Percentiles rank a stretch among this genome's conserved stretches.
Conservation (phyloP, 2,888 invertebrate species). For the Leptura quadrifasciata region DNA sequence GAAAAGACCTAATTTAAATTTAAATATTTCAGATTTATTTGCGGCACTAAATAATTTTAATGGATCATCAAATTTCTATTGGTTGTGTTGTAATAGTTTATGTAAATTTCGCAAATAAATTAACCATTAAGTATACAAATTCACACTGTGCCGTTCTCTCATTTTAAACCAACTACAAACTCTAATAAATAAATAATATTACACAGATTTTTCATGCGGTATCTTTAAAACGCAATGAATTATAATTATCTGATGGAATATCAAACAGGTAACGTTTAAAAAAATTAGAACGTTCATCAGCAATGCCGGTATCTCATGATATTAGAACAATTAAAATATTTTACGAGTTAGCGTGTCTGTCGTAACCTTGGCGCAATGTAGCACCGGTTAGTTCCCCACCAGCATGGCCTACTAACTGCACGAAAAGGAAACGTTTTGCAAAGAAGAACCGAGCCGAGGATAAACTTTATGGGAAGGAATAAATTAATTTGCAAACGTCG, state of each 20-base stretch:
- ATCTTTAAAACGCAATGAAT: background rate
- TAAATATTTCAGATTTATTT: too few species aligned
- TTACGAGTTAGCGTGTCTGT: conserved; percentile 68
- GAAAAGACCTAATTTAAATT: too few species aligned
- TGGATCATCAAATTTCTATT: background rate
- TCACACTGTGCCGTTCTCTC: background rate
- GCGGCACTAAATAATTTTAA: conserved; percentile 2
- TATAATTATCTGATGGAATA: conserved; percentile 8
- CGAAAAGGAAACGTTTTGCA: conserved; percentile 55
- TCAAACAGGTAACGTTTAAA: conserved; percentile 13
- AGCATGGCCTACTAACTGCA: conserved; percentile 41
- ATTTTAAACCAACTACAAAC: background rate
- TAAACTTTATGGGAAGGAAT: conserved; percentile 50
- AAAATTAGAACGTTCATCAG: conserved; percentile 54
- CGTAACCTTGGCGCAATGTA: conserved; percentile 61
- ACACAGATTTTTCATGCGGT: background rate
- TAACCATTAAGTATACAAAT: conserved; percentile 10
- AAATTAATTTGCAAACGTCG: conserved; percentile 47
- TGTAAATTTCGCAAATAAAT: conserved; percentile 21
- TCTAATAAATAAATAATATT: background rate
- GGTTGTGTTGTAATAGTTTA: background rate
- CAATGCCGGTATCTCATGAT: conserved; percentile 67
- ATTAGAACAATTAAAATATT: conserved; percentile 68
- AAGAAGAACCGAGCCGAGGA: conserved; percentile 51
- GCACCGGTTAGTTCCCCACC: conserved; percentile 43